Evolutionary conservation across 2,888 invertebrate species (phyloP), one percentile per base, ranked within the genome.

Genomic region (Volucella zonaria): DNA sequence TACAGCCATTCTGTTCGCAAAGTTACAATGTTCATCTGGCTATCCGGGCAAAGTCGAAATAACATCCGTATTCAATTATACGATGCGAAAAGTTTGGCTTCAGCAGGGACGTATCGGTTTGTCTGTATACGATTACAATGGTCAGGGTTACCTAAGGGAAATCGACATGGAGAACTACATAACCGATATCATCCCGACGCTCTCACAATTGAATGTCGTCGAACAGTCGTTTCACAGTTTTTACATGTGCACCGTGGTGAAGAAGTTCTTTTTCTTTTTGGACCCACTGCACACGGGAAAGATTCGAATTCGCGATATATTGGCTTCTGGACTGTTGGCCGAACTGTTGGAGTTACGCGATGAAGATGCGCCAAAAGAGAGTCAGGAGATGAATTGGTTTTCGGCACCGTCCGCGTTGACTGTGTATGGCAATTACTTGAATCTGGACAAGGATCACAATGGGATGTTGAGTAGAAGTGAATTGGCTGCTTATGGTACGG

Each of bases 181-280:
- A 88, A 94, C 96, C 14, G 98, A 99, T 89, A 93, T 99, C 71
- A 96, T 99, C 70, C 98, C 98, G 0, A 97, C 98, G 0, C 92
- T 99, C 49, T 96, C 97, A 0, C 98, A 98, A 71, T 92, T 98
- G 3, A 96, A 97, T 90, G 97, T 97, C 0, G 92, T 99, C 68
- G 97, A 98, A 91, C 96, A 96, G 45, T 97, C 98, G 0, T 98
- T 99, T 92, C 97, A 97, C 89, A 97, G 96, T 11, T 99, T 99
- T 93, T 99, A 99, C 91, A 96, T 98, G 18, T 98, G 98, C 90
- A 98, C 98, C 0, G 98, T 98, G 2, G 98, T 98, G 0, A 94
- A 98, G 88, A 98, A 98, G 91, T 98, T 99, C 92, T 94, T 99
- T 89, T 99, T 99, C 93, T 99, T 98, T 90, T 93, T 99, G 12